These are phyloP conservation scores for Nemopilema nomurai DNA, from an alignment of 30 jellyfish, hydroid and myxozoan species.

Conservation along the genomic window DNA sequence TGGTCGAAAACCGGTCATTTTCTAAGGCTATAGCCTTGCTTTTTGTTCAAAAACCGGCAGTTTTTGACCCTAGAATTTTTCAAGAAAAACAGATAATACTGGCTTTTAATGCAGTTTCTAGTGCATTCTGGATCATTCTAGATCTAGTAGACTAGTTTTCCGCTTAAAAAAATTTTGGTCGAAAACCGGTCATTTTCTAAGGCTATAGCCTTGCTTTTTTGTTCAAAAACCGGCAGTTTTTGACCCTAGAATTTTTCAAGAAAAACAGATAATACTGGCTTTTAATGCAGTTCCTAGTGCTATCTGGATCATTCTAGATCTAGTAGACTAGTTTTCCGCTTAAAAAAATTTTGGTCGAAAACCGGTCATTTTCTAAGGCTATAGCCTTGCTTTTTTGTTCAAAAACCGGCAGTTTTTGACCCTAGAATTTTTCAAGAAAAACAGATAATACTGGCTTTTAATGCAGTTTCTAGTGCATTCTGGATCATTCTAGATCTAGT, in stretches of 20 bases:
- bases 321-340: no score
- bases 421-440: no score
- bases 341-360: background rate
- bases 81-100: no score
- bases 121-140: background rate
- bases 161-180: background rate
- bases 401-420: background rate
- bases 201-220: background rate
- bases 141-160: background rate
- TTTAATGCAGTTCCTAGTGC: no score
- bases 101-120: background rate
- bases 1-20: background rate
- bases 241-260: no score
- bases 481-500: no score
- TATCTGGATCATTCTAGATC: no score
- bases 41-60: background rate
- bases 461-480: no score
- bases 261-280: no score
- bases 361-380: background rate
- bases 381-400: conserved; percentile 1
- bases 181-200: background rate
- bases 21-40: conserved; percentile 7
- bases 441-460: no score
- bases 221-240: background rate
- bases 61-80: no score